A percentile compares a stretch with the other conserved stretches of the same genome.
Conservation (phyloP, 2,888 invertebrate species). For the Stenchaetothrips biformis region DNA sequence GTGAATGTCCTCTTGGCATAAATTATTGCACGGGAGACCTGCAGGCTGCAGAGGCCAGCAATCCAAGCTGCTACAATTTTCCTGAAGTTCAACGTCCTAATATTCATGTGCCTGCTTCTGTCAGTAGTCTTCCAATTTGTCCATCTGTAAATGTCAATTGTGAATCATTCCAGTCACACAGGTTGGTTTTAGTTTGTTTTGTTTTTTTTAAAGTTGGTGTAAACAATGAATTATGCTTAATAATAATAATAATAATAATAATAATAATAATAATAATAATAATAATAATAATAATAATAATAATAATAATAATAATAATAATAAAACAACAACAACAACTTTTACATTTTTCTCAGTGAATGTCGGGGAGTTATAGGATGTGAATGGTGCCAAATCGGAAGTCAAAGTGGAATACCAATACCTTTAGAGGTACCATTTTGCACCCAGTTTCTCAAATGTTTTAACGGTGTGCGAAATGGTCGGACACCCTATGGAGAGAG, state of each 20-base stretch:
- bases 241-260: too few species aligned
- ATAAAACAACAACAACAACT: too few species aligned
- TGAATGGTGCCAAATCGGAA: constrained; percentile 83
- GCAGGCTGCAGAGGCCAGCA: constrained; percentile 33
- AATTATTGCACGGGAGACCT: constrained; percentile 46
- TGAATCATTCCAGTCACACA: constrained; percentile 58
- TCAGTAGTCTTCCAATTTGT: constrained; percentile 52
- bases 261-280: too few species aligned
- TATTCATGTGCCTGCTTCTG: constrained; percentile 28
- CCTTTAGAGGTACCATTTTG: constrained; percentile 69
- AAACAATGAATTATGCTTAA: neutral
- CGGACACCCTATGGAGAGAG: constrained; percentile 77
- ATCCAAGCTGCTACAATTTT: constrained; percentile 34
- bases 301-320: too few species aligned
- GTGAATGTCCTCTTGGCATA: constrained; percentile 69
- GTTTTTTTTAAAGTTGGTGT: neutral
- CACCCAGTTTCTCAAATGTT: constrained; percentile 73
- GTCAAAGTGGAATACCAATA: constrained; percentile 64
- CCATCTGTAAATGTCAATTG: constrained; percentile 54
- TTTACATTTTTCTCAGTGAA: constrained; percentile 41
- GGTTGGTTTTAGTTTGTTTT: constrained; percentile 37
- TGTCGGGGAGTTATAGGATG: constrained; percentile 72
- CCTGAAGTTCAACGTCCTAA: constrained; percentile 34
- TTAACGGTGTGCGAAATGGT: constrained; percentile 79
- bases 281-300: too few species aligned